Evolutionary conservation across 2,797 vertebrate genomes (phyloP).

Genomic region (Catharus ustulatus): DNA sequence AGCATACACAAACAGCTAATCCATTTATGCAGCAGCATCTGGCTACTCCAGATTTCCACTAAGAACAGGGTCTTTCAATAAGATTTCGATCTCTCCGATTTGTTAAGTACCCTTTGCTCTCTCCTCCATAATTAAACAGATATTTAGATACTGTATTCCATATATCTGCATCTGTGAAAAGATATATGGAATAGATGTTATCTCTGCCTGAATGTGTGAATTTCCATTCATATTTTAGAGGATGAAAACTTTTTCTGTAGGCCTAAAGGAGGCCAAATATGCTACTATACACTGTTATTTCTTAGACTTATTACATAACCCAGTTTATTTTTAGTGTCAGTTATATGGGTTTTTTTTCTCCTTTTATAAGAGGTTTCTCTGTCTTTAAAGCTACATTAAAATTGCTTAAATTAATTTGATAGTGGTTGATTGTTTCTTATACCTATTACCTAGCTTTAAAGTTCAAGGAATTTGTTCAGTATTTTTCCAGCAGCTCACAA

Average conservation of each 20-base stretch:
- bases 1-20: background rate
- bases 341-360: background rate
- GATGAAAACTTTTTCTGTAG: background rate
- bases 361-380: background rate
- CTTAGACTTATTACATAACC: background rate
- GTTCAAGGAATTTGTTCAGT: background rate
- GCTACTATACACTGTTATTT: background rate
- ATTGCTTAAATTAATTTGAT: background rate
- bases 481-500: background rate
- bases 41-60: constrained; percentile 3
- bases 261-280: background rate
- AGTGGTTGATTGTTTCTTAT: background rate
- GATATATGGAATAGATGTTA: background rate
- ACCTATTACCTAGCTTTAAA: background rate
- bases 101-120: background rate
- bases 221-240: background rate
- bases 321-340: background rate
- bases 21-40: constrained; percentile 8
- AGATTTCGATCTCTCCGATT: background rate
- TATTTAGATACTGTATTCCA: background rate
- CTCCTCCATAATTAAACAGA: background rate
- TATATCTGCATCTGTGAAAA: background rate
- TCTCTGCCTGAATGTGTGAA: background rate
- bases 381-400: background rate
- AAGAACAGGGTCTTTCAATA: constrained; percentile 13